Evolutionary conservation across 2,113 vertebrate genomes (phyloP).

Genomic region (Hippocampus guttulatus): DNA sequence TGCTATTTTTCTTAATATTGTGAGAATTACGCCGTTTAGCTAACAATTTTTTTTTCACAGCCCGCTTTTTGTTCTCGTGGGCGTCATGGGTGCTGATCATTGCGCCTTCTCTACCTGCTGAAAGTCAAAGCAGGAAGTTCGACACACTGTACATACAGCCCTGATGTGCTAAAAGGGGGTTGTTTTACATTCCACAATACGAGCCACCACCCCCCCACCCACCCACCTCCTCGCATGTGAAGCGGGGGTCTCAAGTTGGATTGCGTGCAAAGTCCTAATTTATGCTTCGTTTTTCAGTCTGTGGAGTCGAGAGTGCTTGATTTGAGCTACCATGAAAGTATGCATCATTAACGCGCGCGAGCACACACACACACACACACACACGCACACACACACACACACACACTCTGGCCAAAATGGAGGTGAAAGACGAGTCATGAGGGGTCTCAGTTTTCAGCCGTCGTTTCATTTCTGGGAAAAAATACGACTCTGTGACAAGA

Average conservation of each 20-base stretch:
- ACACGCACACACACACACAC: conserved; percentile 9
- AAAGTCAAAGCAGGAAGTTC: conserved; percentile 18
- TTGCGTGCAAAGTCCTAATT: conserved; percentile 53
- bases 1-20: background rate
- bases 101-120: conserved; percentile 38
- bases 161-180: conserved; percentile 13
- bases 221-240: background rate
- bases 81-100: conserved; percentile 4
- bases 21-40: background rate
- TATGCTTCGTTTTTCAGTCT: conserved; percentile 26
- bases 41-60: too few species aligned
- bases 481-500: conserved; percentile 4
- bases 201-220: background rate
- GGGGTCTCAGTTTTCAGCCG: conserved; percentile 1
- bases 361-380: conserved; percentile 11
- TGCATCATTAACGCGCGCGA: conserved; percentile 14
- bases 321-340: conserved; percentile 30
- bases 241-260: conserved; percentile 37
- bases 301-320: conserved; percentile 24
- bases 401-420: conserved; percentile 34
- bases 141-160: conserved; percentile 19
- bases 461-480: conserved; percentile 4
- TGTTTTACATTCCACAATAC: conserved; percentile 27
- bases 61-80: background rate
- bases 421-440: conserved; percentile 26